Evolutionary conservation across 2,113 vertebrate species (phyloP).

Genomic region (Clarias gariepinus): DNA sequence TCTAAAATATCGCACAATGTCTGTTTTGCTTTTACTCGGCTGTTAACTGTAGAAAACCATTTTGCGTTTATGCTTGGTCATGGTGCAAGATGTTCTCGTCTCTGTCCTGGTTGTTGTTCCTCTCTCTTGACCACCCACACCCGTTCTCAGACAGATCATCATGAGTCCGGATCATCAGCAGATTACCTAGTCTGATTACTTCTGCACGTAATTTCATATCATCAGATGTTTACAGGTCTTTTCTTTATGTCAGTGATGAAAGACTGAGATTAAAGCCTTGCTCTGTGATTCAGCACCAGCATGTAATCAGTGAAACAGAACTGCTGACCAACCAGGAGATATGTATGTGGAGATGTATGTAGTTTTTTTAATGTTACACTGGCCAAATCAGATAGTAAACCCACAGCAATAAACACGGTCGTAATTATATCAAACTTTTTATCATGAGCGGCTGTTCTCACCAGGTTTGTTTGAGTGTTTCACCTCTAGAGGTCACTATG

Average conservation of each 20-base stretch:
- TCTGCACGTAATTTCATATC: slow-evolving; percentile 19
- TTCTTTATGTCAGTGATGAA: background rate
- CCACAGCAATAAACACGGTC: slow-evolving; percentile 3
- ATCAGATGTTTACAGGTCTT: background rate
- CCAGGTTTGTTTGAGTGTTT: background rate
- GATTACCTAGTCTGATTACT: slow-evolving; percentile 33
- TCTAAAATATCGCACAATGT: background rate
- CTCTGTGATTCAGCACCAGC: slow-evolving; percentile 35
- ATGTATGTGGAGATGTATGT: background rate
- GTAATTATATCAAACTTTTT: slow-evolving; percentile 9
- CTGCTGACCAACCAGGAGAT: slow-evolving; percentile 13
- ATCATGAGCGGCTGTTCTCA: background rate
- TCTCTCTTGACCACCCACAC: background rate
- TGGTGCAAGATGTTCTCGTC: background rate
- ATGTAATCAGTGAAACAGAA: slow-evolving; percentile 23
- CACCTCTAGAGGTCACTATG: slow-evolving; percentile 38
- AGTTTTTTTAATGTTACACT: background rate
- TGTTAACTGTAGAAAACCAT: background rate
- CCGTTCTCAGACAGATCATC: background rate
- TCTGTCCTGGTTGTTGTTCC: background rate
- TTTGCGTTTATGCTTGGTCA: background rate
- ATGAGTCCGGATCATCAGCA: background rate
- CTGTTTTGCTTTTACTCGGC: background rate
- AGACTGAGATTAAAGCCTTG: slow-evolving; percentile 23
- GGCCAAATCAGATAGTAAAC: slow-evolving; percentile 20